These are phyloP conservation scores for Platycercus adscitus DNA, from an alignment of 2,113 vertebrate genomes.

Conservation along the genomic window DNA sequence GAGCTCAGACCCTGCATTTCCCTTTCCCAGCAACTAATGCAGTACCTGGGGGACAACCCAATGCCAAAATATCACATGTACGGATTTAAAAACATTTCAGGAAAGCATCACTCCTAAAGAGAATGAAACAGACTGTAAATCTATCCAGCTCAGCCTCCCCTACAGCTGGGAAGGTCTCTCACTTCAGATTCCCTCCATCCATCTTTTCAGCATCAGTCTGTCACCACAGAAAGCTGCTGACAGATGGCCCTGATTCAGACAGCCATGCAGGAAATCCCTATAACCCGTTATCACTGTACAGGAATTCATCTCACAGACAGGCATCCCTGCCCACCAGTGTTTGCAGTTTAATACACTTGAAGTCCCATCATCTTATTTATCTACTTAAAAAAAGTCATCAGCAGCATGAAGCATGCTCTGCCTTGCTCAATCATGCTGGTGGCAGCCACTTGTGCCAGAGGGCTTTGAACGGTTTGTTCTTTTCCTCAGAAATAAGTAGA, in stretches of 20 bases:
- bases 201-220: constrained; percentile 28
- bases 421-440: neutral
- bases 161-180: constrained; percentile 63
- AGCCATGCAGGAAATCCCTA: neutral
- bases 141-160: constrained; percentile 1
- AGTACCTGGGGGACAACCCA: constrained; percentile 9
- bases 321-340: neutral
- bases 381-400: neutral
- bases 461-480: neutral
- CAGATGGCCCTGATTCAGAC: neutral
- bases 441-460: neutral
- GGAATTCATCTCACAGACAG: neutral
- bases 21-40: neutral
- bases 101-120: constrained; percentile 40
- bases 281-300: neutral
- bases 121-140: constrained; percentile 55
- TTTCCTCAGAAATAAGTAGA: neutral
- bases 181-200: constrained; percentile 60
- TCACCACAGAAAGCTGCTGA: constrained; percentile 49
- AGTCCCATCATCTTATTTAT: neutral
- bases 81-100: neutral
- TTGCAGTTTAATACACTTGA: neutral
- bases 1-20: neutral
- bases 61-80: constrained; percentile 10
- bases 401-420: fast-evolving